Conservation (phyloP, 2,888 invertebrate species). For the Dasysyrphus tricinctus region DNA sequence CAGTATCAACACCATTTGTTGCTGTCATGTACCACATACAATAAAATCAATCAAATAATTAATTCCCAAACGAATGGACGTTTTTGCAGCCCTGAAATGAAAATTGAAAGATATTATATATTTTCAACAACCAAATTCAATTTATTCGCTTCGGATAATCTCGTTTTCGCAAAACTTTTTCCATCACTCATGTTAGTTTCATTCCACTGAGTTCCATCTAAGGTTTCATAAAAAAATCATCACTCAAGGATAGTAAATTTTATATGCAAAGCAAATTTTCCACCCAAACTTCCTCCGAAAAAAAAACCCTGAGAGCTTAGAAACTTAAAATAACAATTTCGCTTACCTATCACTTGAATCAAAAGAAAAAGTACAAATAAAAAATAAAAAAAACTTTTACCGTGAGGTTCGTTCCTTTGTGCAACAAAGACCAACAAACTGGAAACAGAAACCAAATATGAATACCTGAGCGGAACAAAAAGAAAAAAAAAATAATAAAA, state of each 20-base stretch:
- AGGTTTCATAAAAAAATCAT: slow-evolving; percentile 5
- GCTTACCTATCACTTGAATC: slow-evolving; percentile 41
- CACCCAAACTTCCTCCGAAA: neutral
- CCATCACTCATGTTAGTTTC: slow-evolving; percentile 9
- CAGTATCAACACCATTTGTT: too few relatives aligned
- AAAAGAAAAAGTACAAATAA: slow-evolving; percentile 23
- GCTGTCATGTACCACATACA: too few relatives aligned
- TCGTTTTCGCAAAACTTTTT: neutral
- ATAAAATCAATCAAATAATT: too few relatives aligned
- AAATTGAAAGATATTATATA: neutral
- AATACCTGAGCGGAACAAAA: slow-evolving; percentile 50
- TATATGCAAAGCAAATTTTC: neutral
- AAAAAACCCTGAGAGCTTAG: neutral
- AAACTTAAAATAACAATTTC: slow-evolving; percentile 19
- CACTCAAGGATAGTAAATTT: slow-evolving; percentile 1
- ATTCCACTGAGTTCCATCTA: neutral
- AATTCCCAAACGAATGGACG: neutral
- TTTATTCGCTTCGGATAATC: neutral
- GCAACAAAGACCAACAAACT: slow-evolving; percentile 38
- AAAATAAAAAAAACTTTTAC: slow-evolving; percentile 33
- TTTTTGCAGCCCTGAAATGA: neutral
- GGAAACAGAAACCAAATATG: slow-evolving; percentile 50
- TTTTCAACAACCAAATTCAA: neutral
- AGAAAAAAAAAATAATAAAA: too few relatives aligned
- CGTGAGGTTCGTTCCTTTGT: slow-evolving; percentile 40